phyloP scores from a whole-genome alignment of 2,113 vertebrate species.

The Indicator maculatus region DNA sequence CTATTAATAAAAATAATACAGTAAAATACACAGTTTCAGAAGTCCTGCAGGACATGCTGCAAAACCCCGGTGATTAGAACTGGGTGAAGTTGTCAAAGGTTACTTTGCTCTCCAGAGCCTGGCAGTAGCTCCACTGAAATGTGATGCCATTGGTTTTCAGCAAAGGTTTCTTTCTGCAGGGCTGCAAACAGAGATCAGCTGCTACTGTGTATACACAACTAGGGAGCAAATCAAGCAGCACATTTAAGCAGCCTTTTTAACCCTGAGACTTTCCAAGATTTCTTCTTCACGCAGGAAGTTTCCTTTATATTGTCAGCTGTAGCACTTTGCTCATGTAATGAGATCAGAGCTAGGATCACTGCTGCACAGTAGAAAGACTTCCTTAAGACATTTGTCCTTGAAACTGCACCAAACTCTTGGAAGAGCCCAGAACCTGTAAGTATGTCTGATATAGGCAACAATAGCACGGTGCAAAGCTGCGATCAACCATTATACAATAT shows the following conservation, averaged over 20 bases:
- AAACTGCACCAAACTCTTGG: slow-evolving; percentile 99
- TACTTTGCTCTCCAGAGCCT: slow-evolving; percentile 81
- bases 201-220: slow-evolving; percentile 82
- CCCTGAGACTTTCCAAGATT: slow-evolving; percentile 82
- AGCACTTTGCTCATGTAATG: slow-evolving; percentile 80
- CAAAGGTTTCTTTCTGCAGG: slow-evolving; percentile 85
- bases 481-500: slow-evolving; percentile 79
- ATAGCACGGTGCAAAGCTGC: slow-evolving; percentile 79
- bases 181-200: slow-evolving; percentile 88
- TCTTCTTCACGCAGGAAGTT: slow-evolving; percentile 80
- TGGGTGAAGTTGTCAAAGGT: slow-evolving; percentile 81
- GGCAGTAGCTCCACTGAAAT: slow-evolving; percentile 88
- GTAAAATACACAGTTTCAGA: background rate
- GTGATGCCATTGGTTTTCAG: slow-evolving; percentile 88
- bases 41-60: slow-evolving; percentile 43
- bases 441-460: slow-evolving; percentile 86
- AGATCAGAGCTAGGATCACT: slow-evolving; percentile 84
- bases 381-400: slow-evolving; percentile 95
- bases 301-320: slow-evolving; percentile 75
- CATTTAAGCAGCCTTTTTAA: slow-evolving; percentile 80
- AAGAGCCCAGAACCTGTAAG: slow-evolving; percentile 95
- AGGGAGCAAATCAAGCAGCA: slow-evolving; percentile 79
- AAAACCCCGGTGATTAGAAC: slow-evolving; percentile 40
- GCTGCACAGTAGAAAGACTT: slow-evolving; percentile 88
- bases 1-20: background rate